Conservation (phyloP, 2,888 invertebrate genomes). For the Calephelis perditalis region DNA sequence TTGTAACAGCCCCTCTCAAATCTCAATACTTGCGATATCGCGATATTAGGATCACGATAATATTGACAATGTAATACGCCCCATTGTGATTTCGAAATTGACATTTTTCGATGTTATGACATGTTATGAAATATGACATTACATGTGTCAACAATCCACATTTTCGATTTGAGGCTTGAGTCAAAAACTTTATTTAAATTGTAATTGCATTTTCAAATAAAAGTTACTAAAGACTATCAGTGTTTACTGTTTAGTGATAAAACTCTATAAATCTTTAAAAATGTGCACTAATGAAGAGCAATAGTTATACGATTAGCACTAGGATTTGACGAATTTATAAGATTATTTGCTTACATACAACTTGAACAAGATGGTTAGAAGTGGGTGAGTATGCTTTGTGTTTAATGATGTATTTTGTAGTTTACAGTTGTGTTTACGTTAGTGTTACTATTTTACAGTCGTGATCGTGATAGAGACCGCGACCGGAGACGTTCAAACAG, state of each 20-base stretch:
- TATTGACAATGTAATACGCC: no score
- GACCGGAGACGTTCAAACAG: slow-evolving; percentile 79
- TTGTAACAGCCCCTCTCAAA: no score
- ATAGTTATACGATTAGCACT: neutral
- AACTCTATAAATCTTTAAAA: neutral
- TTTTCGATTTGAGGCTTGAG: no score
- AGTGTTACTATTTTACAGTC: slow-evolving; percentile 37
- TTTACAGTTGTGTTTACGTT: neutral
- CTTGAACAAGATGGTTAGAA: slow-evolving; percentile 49
- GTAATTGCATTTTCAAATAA: no score
- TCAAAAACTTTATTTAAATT: no score
- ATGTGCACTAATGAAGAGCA: neutral
- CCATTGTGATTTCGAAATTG: no score
- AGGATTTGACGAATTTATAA: neutral
- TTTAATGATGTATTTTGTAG: slow-evolving; percentile 2
- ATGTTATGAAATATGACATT: no score
- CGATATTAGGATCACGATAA: no score
- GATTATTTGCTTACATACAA: neutral
- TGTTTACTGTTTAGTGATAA: no score
- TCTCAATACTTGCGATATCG: no score
- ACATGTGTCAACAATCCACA: neutral
- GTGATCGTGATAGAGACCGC: slow-evolving; percentile 63
- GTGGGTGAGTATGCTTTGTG: slow-evolving; percentile 50
- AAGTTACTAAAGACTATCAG: no score
- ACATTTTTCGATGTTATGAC: slow-evolving; percentile 11